Base-by-base conservation (phyloP, 2,888 invertebrate species). In the Hirtodrosophila trivittata region DNA sequence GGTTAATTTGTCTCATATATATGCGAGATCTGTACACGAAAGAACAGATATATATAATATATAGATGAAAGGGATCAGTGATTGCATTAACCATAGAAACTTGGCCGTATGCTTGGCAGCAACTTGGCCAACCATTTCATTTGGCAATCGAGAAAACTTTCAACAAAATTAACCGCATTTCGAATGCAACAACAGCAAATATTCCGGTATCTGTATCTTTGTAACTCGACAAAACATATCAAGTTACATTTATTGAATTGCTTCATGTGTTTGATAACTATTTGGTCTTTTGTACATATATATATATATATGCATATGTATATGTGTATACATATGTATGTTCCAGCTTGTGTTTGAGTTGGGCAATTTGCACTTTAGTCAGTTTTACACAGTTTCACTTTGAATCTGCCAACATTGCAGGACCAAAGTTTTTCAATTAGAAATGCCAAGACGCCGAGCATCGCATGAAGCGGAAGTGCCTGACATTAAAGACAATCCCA, bases 361-460 rank as follows among this genome's bases (percentile, higher is more conserved):
- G 64, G 63, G 69, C 66, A 69, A 77, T 75, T 77, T 83, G 52
- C 62, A 74, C 72, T 75, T 49, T 56, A 55, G 45, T 35, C 63
- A 64, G 54, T 52, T 66, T 21, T 21, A 41, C 52, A 52, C 50
- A 46, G 50, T 55, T 65, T 60, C 58, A 64, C 58, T 43, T 62
- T 50, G 18, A 37, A 47, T 39, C 32, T 62, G 50, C 49, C 46
- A 66, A 50, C 57, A 60, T 60, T 66, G 56, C 60, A 57, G 46
- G 46, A 50, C 13, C 42, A 75, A 81, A 81, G 76, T 81, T 81
- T 80, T 86, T 75, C 86, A 81, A 81, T 81, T 86, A 81, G 66
- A 77, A 42, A 71, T 76, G 66, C 76, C 76, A 74, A 41, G 45
- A 35, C 42, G 26, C 46, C 32, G 14, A 47, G 33, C 38, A 32